Evolutionary conservation across 23 tunicate genomes (phyloP).

Genomic region (Phallusia fumigata): DNA sequence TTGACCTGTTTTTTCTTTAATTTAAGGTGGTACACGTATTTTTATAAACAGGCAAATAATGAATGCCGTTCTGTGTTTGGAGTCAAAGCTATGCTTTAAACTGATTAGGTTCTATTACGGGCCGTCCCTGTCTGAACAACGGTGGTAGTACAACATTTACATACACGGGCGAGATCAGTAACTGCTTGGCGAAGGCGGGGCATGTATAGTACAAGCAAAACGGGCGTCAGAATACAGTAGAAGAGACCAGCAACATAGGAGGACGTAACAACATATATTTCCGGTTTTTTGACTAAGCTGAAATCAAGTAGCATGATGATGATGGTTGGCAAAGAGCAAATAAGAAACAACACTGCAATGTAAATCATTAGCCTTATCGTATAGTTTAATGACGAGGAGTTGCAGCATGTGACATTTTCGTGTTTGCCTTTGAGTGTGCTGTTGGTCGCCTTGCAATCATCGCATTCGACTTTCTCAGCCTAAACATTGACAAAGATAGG

Average conservation of each 20-base stretch:
- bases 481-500: too few relatives aligned
- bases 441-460: too few relatives aligned
- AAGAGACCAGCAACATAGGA: neutral
- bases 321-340: neutral
- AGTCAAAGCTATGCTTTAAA: too few relatives aligned
- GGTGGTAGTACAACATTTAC: neutral
- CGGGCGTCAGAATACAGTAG: neutral
- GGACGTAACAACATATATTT: neutral
- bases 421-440: too few relatives aligned
- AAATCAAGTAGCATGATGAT: neutral
- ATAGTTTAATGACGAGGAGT: neutral
- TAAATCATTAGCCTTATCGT: neutral
- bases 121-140: neutral
- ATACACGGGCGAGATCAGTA: neutral
- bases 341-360: neutral
- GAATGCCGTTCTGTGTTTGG: too few relatives aligned
- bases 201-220: neutral
- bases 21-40: too few relatives aligned
- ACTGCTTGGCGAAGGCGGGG: neutral
- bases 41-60: too few relatives aligned
- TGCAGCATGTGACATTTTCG: neutral
- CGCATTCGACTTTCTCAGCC: too few relatives aligned
- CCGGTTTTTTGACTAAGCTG: too few relatives aligned
- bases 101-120: neutral
- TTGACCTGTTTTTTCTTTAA: too few relatives aligned